phyloP scores from a whole-genome alignment of 1,140 invertebrate species.

The Conus ventricosus region DNA sequence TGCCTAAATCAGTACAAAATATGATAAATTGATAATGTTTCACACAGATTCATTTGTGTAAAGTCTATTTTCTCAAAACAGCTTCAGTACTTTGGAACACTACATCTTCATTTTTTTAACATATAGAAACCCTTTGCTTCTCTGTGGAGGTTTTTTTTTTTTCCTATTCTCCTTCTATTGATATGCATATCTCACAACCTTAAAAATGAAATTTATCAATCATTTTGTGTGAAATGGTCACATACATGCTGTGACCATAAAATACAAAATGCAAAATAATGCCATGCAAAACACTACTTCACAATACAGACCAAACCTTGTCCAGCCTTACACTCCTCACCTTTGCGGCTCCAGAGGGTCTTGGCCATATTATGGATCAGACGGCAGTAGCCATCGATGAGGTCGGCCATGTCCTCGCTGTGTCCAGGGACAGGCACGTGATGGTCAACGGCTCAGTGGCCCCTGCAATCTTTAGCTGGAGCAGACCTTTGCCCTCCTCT shows the following conservation, averaged over 20 bases:
- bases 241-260: background rate
- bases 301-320: background rate
- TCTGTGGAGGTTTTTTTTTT: no score
- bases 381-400: slow-evolving; percentile 97
- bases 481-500: slow-evolving; percentile 69
- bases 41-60: no score
- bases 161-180: no score
- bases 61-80: no score
- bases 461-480: slow-evolving; percentile 72
- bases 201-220: no score
- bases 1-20: no score
- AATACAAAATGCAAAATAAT: background rate
- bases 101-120: background rate
- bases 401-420: slow-evolving; percentile 95
- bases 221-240: background rate
- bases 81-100: background rate
- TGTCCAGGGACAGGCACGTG: slow-evolving; percentile 88
- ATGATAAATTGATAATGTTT: no score
- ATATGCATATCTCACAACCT: no score
- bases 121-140: no score
- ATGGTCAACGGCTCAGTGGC: slow-evolving; percentile 84
- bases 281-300: background rate
- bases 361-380: slow-evolving; percentile 83
- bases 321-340: slow-evolving; percentile 37
- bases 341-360: slow-evolving; percentile 86